These are phyloP conservation scores for Lasioglossum pauxillum DNA, from an alignment of 2,888 invertebrate species.

Conservation along the genomic window DNA sequence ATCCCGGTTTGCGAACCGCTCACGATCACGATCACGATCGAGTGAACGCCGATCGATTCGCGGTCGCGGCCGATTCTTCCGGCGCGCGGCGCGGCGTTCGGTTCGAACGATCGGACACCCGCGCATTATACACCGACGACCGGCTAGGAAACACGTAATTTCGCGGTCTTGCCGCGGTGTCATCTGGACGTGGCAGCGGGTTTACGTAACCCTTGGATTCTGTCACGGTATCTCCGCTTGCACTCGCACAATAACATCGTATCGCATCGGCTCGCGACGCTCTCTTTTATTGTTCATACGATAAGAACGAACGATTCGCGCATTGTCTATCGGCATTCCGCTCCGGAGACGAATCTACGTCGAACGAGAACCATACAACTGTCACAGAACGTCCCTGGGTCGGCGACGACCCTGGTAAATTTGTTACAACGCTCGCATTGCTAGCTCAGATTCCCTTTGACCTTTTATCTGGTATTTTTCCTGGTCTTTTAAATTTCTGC, in stretches of 20 bases:
- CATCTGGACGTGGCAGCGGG: constrained; percentile 74
- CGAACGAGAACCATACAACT: background rate
- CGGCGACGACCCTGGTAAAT: background rate
- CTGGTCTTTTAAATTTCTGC: background rate
- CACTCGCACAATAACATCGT: constrained; percentile 42
- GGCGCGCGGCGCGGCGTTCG: constrained; percentile 2
- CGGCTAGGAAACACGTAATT: constrained; percentile 78
- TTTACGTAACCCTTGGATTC: constrained; percentile 77
- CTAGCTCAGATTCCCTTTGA: too few species aligned
- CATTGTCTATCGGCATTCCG: constrained; percentile 55
- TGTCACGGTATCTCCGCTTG: constrained; percentile 50
- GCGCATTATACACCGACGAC: constrained; percentile 57
- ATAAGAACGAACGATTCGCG: constrained; percentile 61
- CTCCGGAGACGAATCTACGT: background rate
- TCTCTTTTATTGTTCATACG: constrained; percentile 58
- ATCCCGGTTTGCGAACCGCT: background rate
- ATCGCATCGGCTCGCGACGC: constrained; percentile 25
- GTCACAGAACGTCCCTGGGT: background rate
- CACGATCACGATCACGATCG: constrained; percentile 6
- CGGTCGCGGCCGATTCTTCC: constrained; percentile 14
- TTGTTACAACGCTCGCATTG: background rate
- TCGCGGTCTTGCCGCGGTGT: constrained; percentile 76
- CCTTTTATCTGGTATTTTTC: background rate
- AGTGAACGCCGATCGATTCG: background rate
- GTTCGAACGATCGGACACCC: constrained; percentile 53